Base-by-base conservation (phyloP, 2,888 invertebrate genomes). In the Pimpla rufipes region DNA sequence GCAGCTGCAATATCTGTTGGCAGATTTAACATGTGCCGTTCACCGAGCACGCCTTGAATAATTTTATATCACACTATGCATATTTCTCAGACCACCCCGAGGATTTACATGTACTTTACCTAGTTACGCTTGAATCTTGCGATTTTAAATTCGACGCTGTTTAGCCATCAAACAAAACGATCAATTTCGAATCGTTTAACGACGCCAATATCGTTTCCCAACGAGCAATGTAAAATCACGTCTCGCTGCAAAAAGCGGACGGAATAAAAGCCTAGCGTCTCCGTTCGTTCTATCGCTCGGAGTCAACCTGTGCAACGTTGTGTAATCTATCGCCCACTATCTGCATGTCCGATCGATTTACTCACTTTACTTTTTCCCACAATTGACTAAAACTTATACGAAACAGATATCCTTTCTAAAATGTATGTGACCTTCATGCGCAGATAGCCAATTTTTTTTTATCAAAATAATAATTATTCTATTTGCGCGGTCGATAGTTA, bases 351-450 rank as follows among this genome's bases (percentile, higher is more conserved):
- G 83, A 83, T 83, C 79, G 83, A 80, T 77, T 77, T 74, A 73
- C 62, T 71, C 67, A 35, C 73, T 73, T 77, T 64, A 64, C 47
- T 57, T 52, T 76, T 55, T 45, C 23, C 11, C 21, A n/a, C 23
- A 18, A 50, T 73, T 57, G 37, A 50, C 73, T 55, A 52, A 77
- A 52, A 37, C 45, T 16, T 59, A 64, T 71, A 47, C 64, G 4
- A 16, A 76, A 75, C 75, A 66, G 57, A 73, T 70, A 79, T 75
- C 83, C 83, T 83, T 79, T 83, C 83, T 83, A 79, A 83, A 76
- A 64, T 18, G 16, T 55, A 21, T 55, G 55, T 52, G 2, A 40
- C 47, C 18, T 35, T 13, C 35, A 50, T 10, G n/a, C 21, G 50
- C 50, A 50, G 2, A n/a, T n/a, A 29, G 8, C 29, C 5, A 59